These are phyloP conservation scores for Vanacampus margaritifer DNA, from an alignment of 2,113 vertebrate species.

Conservation along the genomic window DNA sequence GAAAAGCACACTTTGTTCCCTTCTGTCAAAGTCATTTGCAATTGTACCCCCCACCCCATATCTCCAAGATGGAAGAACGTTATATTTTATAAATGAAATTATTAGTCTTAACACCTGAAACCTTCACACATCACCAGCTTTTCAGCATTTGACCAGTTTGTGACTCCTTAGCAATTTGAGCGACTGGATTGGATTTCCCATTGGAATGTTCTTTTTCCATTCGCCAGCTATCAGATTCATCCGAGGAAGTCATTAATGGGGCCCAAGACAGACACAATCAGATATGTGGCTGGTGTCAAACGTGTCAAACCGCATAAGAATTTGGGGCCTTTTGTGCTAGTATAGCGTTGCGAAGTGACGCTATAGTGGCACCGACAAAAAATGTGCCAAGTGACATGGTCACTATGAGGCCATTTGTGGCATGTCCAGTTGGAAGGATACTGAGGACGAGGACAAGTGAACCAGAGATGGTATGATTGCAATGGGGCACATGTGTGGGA, in stretches of 20 bases:
- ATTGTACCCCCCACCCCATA: neutral
- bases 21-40: constrained; percentile 33
- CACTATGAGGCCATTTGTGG: neutral
- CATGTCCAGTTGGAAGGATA: neutral
- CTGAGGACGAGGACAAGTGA: too few species aligned
- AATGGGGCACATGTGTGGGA: neutral
- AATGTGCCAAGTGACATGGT: neutral
- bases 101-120: neutral
- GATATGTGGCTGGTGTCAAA: neutral
- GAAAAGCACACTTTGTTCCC: constrained; percentile 32
- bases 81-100: neutral
- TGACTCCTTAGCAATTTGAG: neutral
- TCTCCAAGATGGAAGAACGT: neutral
- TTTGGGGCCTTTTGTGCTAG: neutral
- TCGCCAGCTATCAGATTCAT: neutral
- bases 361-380: neutral
- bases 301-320: neutral
- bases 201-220: neutral
- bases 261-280: neutral
- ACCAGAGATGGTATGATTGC: too few species aligned
- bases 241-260: neutral
- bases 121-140: neutral
- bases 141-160: neutral
- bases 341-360: too few species aligned
- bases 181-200: neutral